Percentiles rank a stretch among this genome's conserved stretches.
Conservation (phyloP, 2,113 vertebrate species). For the Cisticola juncidis region DNA sequence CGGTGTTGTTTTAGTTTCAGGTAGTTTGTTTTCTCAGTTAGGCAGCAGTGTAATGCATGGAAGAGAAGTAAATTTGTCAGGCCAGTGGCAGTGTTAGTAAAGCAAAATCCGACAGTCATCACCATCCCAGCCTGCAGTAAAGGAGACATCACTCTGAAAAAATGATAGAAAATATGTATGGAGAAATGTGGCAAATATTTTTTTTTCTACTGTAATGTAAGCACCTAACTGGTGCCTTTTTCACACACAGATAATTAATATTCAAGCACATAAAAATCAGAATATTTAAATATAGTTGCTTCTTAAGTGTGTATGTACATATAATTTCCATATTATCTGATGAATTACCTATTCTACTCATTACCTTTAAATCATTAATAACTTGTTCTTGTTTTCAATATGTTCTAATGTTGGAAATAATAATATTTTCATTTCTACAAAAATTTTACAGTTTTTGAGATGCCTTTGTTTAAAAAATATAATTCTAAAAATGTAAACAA, state of each 20-base stretch:
- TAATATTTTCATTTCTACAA: background rate
- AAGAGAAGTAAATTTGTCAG: background rate
- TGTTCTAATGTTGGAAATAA: background rate
- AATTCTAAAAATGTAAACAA: background rate
- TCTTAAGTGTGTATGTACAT: background rate
- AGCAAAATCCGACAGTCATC: background rate
- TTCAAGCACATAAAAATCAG: background rate
- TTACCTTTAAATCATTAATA: background rate
- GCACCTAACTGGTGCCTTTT: background rate
- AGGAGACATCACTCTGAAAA: background rate
- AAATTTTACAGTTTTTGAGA: background rate
- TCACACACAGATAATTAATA: background rate
- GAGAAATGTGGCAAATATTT: background rate
- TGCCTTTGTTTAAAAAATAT: background rate
- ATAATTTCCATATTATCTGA: background rate
- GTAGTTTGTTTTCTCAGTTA: background rate
- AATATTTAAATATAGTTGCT: background rate
- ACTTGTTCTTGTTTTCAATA: background rate
- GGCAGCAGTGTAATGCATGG: background rate
- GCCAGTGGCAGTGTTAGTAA: background rate
- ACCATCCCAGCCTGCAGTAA: background rate
- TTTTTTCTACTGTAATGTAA: background rate
- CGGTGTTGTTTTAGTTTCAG: background rate
- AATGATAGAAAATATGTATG: background rate
- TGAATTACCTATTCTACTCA: background rate